Conservation (phyloP, 2,113 vertebrate genomes). For the Coturnix japonica region DNA sequence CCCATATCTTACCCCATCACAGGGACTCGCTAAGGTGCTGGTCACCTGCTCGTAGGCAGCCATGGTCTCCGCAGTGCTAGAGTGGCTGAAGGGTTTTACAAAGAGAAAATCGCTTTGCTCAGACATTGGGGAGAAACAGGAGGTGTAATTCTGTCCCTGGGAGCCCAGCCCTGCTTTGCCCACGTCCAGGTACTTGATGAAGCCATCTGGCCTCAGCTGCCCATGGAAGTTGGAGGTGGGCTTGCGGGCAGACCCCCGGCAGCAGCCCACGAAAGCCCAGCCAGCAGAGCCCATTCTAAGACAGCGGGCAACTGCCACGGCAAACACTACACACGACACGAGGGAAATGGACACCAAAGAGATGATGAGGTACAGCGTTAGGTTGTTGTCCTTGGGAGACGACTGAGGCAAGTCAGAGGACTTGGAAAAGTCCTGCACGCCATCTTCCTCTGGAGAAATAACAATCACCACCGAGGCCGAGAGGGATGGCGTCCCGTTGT, state of each 20-base stretch:
- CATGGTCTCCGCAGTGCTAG: constrained; percentile 74
- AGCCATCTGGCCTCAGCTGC: constrained; percentile 88
- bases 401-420: constrained; percentile 70
- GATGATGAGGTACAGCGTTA: constrained; percentile 88
- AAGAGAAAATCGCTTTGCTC: constrained; percentile 90
- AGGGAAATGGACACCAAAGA: constrained; percentile 85
- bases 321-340: constrained; percentile 83
- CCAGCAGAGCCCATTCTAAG: constrained; percentile 67
- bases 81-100: constrained; percentile 84
- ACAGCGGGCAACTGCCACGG: constrained; percentile 81
- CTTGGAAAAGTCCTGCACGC: constrained; percentile 68
- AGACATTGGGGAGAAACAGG: constrained; percentile 88
- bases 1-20: constrained; percentile 70
- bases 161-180: constrained; percentile 83
- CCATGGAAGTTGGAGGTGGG: constrained; percentile 84
- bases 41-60: constrained; percentile 67
- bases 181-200: constrained; percentile 91
- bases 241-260: constrained; percentile 79
- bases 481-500: constrained; percentile 83
- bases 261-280: constrained; percentile 75
- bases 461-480: constrained; percentile 80
- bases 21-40: constrained; percentile 71
- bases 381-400: constrained; percentile 76
- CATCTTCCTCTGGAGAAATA: constrained; percentile 81
- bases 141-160: constrained; percentile 84